phyloP scores from a whole-genome alignment of 2,113 vertebrate species.

The Zapus hudsonius region DNA sequence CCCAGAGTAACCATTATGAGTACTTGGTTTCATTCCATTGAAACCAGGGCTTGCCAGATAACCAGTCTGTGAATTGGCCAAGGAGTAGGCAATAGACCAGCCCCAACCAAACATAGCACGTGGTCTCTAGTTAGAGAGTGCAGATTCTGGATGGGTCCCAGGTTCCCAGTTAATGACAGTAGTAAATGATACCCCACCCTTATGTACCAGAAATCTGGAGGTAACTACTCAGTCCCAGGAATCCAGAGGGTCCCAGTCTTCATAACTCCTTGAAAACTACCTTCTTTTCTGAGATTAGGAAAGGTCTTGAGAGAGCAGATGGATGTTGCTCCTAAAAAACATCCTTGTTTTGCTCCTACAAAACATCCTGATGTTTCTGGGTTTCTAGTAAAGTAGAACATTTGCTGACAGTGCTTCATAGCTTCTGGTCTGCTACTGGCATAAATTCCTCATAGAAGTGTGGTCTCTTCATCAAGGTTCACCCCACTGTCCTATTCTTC shows the following conservation, averaged over 20 bases:
- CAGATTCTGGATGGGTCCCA: neutral
- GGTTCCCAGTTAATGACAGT: neutral
- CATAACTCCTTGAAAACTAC: neutral
- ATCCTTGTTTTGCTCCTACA: too few species aligned
- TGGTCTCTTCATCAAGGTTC: neutral
- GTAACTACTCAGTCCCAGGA: neutral
- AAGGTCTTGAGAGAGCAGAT: neutral
- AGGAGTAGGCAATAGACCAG: neutral
- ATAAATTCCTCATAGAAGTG: neutral
- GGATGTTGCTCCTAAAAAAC: neutral
- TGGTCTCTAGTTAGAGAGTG: neutral
- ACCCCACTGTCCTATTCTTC: neutral
- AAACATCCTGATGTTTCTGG: neutral
- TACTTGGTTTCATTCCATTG: neutral
- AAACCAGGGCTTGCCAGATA: neutral
- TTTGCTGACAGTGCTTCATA: neutral
- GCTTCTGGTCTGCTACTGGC: neutral
- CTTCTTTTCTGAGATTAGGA: neutral
- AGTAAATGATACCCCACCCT: neutral
- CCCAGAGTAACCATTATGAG: neutral
- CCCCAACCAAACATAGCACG: neutral
- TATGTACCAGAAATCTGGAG: neutral
- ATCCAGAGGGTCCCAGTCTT: neutral
- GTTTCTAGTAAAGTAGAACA: neutral
- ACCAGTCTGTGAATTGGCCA: neutral